Percentiles rank a stretch among this genome's conserved stretches.
Conservation (phyloP, 2,797 vertebrate genomes). For the Girardinus metallicus region DNA sequence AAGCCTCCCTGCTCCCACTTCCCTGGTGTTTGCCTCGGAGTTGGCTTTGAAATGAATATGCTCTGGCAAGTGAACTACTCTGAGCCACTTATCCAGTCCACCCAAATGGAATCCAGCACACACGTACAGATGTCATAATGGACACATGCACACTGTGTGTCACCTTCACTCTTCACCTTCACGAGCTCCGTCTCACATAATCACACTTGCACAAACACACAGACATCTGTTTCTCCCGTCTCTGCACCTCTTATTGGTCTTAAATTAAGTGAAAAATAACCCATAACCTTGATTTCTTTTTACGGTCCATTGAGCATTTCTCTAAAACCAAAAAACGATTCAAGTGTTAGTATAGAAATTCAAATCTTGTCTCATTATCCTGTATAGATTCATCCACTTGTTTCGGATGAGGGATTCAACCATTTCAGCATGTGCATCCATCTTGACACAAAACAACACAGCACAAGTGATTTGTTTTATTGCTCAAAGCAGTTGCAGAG, state of each 20-base stretch:
- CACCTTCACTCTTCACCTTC: slow-evolving; percentile 40
- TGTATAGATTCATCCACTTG: slow-evolving; percentile 28
- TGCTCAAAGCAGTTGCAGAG: slow-evolving; percentile 61
- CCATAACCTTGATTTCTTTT: slow-evolving; percentile 22
- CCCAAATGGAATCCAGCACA: slow-evolving; percentile 68
- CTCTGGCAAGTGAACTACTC: slow-evolving; percentile 76
- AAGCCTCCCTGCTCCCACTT: slow-evolving; percentile 76
- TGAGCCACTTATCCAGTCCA: slow-evolving; percentile 73
- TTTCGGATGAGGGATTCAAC: slow-evolving; percentile 30
- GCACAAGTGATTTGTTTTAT: slow-evolving; percentile 56
- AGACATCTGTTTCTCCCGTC: slow-evolving; percentile 2
- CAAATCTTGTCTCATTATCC: slow-evolving; percentile 28
- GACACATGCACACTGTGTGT: slow-evolving; percentile 36
- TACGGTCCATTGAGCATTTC: not conserved
- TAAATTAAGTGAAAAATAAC: slow-evolving; percentile 28
- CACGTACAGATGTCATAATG: slow-evolving; percentile 47
- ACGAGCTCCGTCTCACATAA: not conserved
- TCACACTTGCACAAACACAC: slow-evolving; percentile 16
- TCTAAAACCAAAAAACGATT: slow-evolving; percentile 17
- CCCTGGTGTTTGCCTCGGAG: slow-evolving; percentile 76
- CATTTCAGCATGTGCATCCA: slow-evolving; percentile 25
- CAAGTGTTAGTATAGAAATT: slow-evolving; percentile 7
- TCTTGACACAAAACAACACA: slow-evolving; percentile 38
- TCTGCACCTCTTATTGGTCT: slow-evolving; percentile 10
- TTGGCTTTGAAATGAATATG: slow-evolving; percentile 80